Conservation (phyloP, 2,888 invertebrate species). For the Phlogophora meticulosa region DNA sequence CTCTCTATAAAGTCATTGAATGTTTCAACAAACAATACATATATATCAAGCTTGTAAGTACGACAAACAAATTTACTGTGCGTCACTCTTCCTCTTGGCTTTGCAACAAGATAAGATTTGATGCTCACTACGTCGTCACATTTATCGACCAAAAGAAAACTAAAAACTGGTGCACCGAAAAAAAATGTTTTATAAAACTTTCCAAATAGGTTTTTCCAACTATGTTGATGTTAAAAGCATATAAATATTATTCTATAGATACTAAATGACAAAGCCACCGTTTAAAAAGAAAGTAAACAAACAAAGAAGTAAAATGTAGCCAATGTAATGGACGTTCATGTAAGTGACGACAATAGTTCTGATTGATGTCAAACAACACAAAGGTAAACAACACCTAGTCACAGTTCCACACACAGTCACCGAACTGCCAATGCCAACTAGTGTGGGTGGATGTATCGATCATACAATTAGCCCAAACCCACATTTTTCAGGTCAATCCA, state of each 20-base stretch:
- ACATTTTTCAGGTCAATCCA: constrained; percentile 44
- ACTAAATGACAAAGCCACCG: constrained; percentile 2
- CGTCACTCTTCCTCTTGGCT: constrained; percentile 35
- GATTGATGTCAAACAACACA: constrained; percentile 73
- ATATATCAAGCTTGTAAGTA: constrained; percentile 18
- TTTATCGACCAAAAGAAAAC: constrained; percentile 5
- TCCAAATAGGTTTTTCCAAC: constrained; percentile 6
- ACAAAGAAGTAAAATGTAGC: constrained; percentile 56
- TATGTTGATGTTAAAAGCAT: neutral
- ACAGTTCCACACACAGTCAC: constrained; percentile 43
- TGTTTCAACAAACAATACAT: constrained; percentile 35
- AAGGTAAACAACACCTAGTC: constrained; percentile 63
- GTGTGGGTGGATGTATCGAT: constrained; percentile 56
- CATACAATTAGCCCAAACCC: constrained; percentile 61
- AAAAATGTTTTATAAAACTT: neutral
- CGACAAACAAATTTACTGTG: constrained; percentile 36
- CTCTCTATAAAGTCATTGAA: constrained; percentile 44
- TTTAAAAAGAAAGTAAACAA: constrained; percentile 22
- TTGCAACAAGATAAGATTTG: constrained; percentile 37
- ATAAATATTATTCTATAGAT: neutral
- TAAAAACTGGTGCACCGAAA: constrained; percentile 4
- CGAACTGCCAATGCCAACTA: constrained; percentile 31
- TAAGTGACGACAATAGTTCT: constrained; percentile 68
- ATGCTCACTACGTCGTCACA: constrained; percentile 17
- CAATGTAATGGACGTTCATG: constrained; percentile 67